Base-by-base conservation (phyloP, 2,113 vertebrate species). In the Otis tarda region DNA sequence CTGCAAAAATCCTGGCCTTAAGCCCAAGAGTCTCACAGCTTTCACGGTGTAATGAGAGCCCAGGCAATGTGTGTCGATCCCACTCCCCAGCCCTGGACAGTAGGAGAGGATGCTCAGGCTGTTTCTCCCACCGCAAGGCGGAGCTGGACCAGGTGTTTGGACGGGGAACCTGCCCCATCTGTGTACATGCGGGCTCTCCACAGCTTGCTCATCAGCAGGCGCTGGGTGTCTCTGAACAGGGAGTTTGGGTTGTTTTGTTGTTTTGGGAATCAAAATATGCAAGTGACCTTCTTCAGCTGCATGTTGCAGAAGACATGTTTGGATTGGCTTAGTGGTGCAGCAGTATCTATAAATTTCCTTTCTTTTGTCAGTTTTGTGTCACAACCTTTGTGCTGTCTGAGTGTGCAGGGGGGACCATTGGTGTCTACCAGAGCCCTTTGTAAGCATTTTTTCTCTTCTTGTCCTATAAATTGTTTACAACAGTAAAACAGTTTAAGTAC, bases 361-460 rank as follows among this genome's bases (percentile, higher is more conserved):
- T 87, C 84, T 87, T 96, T 96, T 87, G 87, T 96, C 94, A 89
- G 10, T 90, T 90, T 91, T 88, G 68, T 96, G 87, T 86, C 87
- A 39, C 89, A 93, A 49, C 60, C 24, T 96, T 96, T n/a, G 17
- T 94, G 65, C 59, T 88, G 60, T 85, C 93, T 83, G 80, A 94
- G 70, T 35, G 39, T 55, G 55, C 3, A 3, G 89, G 68, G 70
- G 43, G 68, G 75, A 93, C 37, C 78, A 18, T 43, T 85, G 69
- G 50, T 78, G 77, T 84, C 88, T 83, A 90, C 69, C 63, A 83
- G 76, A 89, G 53, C 74, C 33, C 50, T 91, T 59, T 5, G 1
- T 80, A 89, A 89, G 53, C 35, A 24, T 49, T 95, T 96, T 96
- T 94, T 79, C 19, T 50, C 7, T 55, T 63, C 56, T 92, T 93